Conservation (phyloP, 2,888 invertebrate species). For the Himalopsyche anomala region DNA sequence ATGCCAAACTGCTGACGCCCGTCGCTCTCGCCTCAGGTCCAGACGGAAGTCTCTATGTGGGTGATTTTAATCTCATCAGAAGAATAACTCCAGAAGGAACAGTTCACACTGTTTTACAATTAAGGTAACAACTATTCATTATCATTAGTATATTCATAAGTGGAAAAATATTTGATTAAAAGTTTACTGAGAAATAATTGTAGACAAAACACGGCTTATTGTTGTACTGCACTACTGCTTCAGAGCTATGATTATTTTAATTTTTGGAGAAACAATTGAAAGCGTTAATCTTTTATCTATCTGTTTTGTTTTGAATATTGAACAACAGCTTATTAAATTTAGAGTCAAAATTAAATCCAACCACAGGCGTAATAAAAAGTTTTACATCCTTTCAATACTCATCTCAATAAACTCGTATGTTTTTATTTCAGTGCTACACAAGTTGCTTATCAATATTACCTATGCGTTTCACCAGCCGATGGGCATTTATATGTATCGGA, state of each 20-base stretch:
- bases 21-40: slow-evolving; percentile 96
- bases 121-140: slow-evolving; percentile 79
- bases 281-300: too few relatives aligned
- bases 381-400: neutral
- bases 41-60: slow-evolving; percentile 97
- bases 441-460: slow-evolving; percentile 97
- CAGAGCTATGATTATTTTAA: too few relatives aligned
- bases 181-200: neutral
- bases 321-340: neutral
- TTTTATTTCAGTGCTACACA: slow-evolving; percentile 86
- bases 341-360: neutral
- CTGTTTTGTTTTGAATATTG: too few relatives aligned
- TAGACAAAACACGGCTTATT: neutral
- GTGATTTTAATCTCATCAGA: slow-evolving; percentile 96
- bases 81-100: slow-evolving; percentile 93
- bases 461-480: slow-evolving; percentile 97
- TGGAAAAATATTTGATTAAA: too few relatives aligned
- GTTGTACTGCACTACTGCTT: too few relatives aligned
- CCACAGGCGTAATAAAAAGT: neutral
- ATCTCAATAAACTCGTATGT: too few relatives aligned
- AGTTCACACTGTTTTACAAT: slow-evolving; percentile 91
- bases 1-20: slow-evolving; percentile 92
- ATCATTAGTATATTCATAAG: too few relatives aligned
- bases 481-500: slow-evolving; percentile 97
- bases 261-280: too few relatives aligned